These are phyloP conservation scores for Erpobdella octoculata DNA, from an alignment of 2,888 invertebrate genomes.

Conservation along the genomic window DNA sequence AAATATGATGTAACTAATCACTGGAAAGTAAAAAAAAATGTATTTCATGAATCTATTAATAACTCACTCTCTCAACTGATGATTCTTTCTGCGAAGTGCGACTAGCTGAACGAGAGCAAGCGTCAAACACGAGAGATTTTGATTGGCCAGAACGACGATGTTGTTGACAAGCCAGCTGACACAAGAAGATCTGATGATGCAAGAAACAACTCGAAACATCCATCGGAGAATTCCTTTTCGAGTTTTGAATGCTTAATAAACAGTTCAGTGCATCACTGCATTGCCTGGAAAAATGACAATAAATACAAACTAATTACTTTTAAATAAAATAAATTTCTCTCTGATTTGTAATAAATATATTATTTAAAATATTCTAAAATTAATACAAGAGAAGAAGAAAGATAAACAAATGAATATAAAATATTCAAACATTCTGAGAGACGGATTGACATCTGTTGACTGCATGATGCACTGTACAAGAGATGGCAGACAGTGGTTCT, in stretches of 20 bases:
- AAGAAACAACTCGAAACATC: not conserved
- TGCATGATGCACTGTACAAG: slow-evolving; percentile 66
- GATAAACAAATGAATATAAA: not conserved
- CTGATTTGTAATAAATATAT: not conserved
- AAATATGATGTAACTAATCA: no score
- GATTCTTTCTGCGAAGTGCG: not conserved
- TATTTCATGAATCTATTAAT: no score
- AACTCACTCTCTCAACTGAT: not conserved
- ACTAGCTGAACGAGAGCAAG: not conserved
- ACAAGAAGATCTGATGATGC: not conserved
- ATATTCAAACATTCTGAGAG: not conserved
- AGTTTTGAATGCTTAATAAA: not conserved
- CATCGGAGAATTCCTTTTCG: not conserved
- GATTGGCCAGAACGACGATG: no score
- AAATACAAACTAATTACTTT: no score
- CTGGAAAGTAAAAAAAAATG: no score
- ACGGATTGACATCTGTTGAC: slow-evolving; percentile 50
- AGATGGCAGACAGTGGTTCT: slow-evolving; percentile 74
- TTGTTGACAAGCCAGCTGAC: no score
- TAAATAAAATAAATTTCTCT: not conserved
- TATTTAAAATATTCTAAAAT: not conserved
- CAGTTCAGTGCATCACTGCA: slow-evolving; percentile 6
- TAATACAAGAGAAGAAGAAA: no score
- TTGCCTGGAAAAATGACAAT: not conserved
- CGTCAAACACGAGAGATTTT: not conserved